Conservation (phyloP, 1,140 invertebrate genomes). For the Ceratitis capitata region DNA sequence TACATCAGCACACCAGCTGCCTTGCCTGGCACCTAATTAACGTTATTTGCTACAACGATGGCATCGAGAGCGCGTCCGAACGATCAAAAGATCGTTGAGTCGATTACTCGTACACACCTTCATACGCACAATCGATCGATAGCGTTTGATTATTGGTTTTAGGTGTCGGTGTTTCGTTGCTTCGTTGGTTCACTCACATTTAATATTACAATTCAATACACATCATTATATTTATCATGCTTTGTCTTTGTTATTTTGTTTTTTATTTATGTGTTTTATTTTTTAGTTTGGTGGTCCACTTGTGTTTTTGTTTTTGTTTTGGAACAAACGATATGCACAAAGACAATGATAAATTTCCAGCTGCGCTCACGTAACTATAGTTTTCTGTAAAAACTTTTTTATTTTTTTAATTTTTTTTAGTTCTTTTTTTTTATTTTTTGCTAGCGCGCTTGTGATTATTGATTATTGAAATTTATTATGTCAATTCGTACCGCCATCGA, state of each 20-base stretch:
- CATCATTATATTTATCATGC: background rate
- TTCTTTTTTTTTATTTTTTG: background rate
- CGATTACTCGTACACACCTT: background rate
- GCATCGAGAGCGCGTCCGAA: slow-evolving; percentile 10
- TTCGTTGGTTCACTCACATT: background rate
- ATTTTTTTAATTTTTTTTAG: background rate
- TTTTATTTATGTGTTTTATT: background rate
- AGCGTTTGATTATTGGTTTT: background rate
- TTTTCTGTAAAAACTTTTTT: background rate
- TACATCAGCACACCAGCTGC: background rate
- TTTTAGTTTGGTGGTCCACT: background rate
- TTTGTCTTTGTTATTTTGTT: no score
- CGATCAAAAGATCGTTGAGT: background rate
- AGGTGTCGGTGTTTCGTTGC: background rate
- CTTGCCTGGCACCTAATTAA: background rate
- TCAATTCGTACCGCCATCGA: background rate
- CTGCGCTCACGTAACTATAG: background rate
- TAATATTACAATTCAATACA: background rate
- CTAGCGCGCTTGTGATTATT: slow-evolving; percentile 6
- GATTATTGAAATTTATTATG: slow-evolving; percentile 38
- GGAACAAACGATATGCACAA: background rate
- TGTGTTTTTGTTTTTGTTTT: background rate
- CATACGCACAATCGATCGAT: background rate
- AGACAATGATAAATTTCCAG: background rate
- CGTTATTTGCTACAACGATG: slow-evolving; percentile 9